A percentile compares a stretch with the other conserved stretches of the same genome.
These are phyloP conservation scores for Sorex maritimensis DNA, from an alignment of 2,797 vertebrate species.

Conservation along the genomic window DNA sequence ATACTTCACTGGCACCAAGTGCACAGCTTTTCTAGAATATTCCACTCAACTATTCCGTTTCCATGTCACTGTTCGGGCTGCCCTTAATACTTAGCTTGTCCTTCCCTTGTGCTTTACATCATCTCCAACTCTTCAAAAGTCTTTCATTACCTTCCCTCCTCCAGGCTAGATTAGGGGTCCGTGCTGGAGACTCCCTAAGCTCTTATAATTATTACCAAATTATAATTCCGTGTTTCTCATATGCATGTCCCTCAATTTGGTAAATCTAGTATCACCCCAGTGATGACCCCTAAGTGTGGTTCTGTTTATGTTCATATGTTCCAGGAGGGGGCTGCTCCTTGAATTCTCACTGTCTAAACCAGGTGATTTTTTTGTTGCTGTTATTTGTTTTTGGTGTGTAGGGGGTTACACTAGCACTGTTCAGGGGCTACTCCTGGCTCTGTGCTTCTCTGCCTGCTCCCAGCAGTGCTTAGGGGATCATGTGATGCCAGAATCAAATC, in stretches of 20 bases:
- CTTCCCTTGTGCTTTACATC: not conserved
- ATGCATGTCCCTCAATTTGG: not conserved
- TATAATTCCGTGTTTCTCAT: slow-evolving; percentile 48
- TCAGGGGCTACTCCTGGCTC: too few relatives aligned
- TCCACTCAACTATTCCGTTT: not conserved
- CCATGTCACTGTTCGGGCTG: not conserved
- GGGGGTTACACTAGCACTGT: too few relatives aligned
- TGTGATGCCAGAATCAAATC: too few relatives aligned
- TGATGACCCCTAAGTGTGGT: not conserved
- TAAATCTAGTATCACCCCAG: not conserved
- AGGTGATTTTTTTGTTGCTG: too few relatives aligned
- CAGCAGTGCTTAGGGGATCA: too few relatives aligned
- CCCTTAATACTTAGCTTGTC: not conserved
- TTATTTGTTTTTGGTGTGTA: too few relatives aligned
- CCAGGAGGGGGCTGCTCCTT: not conserved
- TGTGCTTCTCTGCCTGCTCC: too few relatives aligned
- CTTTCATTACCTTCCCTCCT: not conserved
- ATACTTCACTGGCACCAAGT: not conserved
- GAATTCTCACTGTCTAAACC: slow-evolving; percentile 2
- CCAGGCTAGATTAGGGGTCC: not conserved
- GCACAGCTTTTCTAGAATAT: slow-evolving; percentile 33
- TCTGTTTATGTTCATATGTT: not conserved
- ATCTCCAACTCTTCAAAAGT: not conserved
- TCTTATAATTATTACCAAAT: slow-evolving; percentile 58
- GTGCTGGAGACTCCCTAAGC: slow-evolving; percentile 11